A percentile compares a stretch with the other conserved stretches of the same genome.
Evolutionary conservation across 2,797 vertebrate genomes (phyloP).

Genomic region (Myotis daubentonii): DNA sequence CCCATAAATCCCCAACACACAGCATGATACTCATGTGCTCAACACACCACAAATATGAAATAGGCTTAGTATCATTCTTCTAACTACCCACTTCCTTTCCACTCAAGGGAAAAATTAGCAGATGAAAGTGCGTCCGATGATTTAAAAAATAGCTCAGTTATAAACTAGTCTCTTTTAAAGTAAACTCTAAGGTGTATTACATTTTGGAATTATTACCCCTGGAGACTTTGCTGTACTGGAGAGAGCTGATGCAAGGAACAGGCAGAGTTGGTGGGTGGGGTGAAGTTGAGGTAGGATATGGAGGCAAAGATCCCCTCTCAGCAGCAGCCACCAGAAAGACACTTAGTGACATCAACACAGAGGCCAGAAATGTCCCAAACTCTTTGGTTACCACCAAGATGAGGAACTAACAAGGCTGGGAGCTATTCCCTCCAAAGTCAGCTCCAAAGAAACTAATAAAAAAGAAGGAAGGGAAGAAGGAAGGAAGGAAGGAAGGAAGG

Average conservation of each 20-base stretch:
- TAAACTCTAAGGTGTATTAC: not conserved
- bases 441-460: not conserved
- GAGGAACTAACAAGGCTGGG: not conserved
- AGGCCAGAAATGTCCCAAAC: not conserved
- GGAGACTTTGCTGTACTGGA: not conserved
- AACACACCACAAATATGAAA: not conserved
- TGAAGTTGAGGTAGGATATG: fast-evolving
- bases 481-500: fast-evolving
- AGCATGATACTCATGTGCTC: not conserved
- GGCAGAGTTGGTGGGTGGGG: not conserved
- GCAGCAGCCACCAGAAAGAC: not conserved
- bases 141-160: not conserved
- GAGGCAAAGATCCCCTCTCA: not conserved
- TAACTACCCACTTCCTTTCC: not conserved
- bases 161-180: not conserved
- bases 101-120: not conserved
- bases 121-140: not conserved
- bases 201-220: not conserved
- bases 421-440: not conserved
- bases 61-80: not conserved
- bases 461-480: too few relatives aligned
- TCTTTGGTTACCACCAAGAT: not conserved
- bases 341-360: not conserved
- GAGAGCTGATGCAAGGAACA: not conserved
- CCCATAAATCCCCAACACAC: not conserved